A percentile compares a stretch with the other conserved stretches of the same genome.
Evolutionary conservation across 2,797 vertebrate species (phyloP).

Genomic region (Parambassis ranga): DNA sequence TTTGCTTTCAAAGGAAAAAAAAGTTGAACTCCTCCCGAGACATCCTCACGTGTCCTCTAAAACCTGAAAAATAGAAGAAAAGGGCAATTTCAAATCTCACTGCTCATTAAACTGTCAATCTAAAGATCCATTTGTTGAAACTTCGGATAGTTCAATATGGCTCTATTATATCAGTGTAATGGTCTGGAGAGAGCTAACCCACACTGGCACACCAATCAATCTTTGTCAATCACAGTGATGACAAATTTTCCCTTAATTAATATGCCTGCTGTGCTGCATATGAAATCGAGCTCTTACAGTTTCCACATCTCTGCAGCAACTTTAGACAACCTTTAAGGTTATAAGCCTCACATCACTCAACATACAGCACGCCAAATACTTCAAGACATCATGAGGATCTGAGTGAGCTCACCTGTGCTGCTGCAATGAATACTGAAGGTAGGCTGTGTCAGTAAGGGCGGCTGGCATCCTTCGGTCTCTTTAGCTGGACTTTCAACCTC

Average conservation of each 20-base stretch:
- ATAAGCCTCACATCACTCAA: not conserved
- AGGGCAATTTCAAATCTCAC: constrained; percentile 58
- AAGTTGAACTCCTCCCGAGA: constrained; percentile 80
- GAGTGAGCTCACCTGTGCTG: constrained; percentile 79
- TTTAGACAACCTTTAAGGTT: not conserved
- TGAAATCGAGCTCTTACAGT: constrained; percentile 28
- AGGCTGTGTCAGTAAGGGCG: constrained; percentile 92
- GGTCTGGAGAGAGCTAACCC: constrained; percentile 65
- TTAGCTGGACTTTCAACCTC: constrained; percentile 97
- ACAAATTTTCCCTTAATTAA: constrained; percentile 67
- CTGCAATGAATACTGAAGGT: constrained; percentile 74
- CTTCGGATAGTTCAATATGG: constrained; percentile 64
- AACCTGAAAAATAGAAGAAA: constrained; percentile 66
- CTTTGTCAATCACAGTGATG: constrained; percentile 68
- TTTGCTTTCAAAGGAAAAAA: constrained; percentile 80
- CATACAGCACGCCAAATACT: too few relatives aligned
- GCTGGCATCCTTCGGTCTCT: constrained; percentile 95
- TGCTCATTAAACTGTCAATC: constrained; percentile 67
- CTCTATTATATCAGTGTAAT: constrained; percentile 69
- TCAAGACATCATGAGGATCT: too few relatives aligned
- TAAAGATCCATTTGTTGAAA: constrained; percentile 64
- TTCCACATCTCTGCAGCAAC: constrained; percentile 15
- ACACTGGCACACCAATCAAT: constrained; percentile 61
- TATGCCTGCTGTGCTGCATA: constrained; percentile 49
- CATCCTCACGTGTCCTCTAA: constrained; percentile 80